Evolutionary conservation across 2,113 vertebrate genomes (phyloP).

Genomic region (Lasiurus borealis): DNA sequence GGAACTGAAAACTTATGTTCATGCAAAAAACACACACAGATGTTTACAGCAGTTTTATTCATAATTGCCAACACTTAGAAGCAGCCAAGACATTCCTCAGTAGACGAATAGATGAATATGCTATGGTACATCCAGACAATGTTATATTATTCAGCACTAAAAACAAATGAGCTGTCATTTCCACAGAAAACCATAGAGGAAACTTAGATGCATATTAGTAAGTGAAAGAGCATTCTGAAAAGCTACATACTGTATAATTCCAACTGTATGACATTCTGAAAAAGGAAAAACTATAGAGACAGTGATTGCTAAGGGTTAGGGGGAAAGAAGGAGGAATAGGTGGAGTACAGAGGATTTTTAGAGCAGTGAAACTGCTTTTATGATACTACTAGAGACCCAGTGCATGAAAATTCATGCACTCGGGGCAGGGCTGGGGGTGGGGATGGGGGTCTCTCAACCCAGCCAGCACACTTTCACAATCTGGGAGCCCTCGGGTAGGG

Average conservation of each 20-base stretch:
- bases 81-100: neutral
- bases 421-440: no score
- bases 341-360: neutral
- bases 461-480: no score
- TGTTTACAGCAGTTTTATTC: neutral
- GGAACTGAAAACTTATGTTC: neutral
- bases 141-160: neutral
- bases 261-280: neutral
- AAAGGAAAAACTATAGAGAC: neutral
- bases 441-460: no score
- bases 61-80: neutral
- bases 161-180: neutral
- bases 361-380: neutral
- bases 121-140: neutral
- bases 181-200: neutral
- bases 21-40: neutral
- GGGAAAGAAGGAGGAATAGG: neutral
- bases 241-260: neutral
- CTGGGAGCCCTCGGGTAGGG: no score
- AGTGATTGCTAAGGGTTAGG: neutral
- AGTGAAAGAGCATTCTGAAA: neutral
- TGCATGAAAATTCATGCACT: no score
- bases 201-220: neutral
- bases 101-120: neutral
- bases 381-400: no score